Conservation (phyloP, 1,140 invertebrate genomes). For the Pogonognathellus flavescens region DNA sequence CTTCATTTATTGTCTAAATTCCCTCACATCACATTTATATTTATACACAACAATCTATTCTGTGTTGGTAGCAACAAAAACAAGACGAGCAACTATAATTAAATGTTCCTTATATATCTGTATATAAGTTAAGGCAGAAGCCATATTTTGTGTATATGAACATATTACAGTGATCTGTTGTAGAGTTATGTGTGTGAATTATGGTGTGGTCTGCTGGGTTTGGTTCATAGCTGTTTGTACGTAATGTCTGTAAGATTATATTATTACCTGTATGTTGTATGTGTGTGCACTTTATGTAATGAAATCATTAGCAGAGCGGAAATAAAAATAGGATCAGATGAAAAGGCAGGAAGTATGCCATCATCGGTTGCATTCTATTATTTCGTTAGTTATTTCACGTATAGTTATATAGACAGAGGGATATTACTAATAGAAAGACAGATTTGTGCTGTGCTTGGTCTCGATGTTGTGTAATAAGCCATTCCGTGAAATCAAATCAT, state of each 20-base stretch:
- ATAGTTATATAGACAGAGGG: too few relatives aligned
- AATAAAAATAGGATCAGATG: conserved; percentile 52
- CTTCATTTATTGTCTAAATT: conserved; percentile 21
- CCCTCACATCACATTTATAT: neutral
- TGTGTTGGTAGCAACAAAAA: neutral
- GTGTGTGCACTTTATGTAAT: conserved; percentile 35
- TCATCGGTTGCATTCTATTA: conserved; percentile 18
- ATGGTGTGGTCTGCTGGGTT: too few relatives aligned
- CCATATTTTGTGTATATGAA: too few relatives aligned
- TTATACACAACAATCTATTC: neutral
- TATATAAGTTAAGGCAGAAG: too few relatives aligned
- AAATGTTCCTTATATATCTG: too few relatives aligned
- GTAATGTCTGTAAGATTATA: neutral
- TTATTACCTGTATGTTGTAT: neutral
- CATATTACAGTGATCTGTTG: too few relatives aligned
- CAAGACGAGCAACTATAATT: conserved; percentile 15
- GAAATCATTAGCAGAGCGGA: conserved; percentile 52
- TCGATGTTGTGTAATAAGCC: neutral
- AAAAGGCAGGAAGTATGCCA: conserved; percentile 56
- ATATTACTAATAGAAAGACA: too few relatives aligned
- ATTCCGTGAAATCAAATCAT: conserved; percentile 46
- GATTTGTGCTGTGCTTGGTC: neutral
- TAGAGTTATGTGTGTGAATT: too few relatives aligned
- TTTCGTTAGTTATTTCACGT: neutral
- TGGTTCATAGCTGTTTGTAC: too few relatives aligned